Evolutionary conservation across 2,113 vertebrate species (phyloP), one percentile per base, ranked within the genome.

Genomic region (Piaya cayana): DNA sequence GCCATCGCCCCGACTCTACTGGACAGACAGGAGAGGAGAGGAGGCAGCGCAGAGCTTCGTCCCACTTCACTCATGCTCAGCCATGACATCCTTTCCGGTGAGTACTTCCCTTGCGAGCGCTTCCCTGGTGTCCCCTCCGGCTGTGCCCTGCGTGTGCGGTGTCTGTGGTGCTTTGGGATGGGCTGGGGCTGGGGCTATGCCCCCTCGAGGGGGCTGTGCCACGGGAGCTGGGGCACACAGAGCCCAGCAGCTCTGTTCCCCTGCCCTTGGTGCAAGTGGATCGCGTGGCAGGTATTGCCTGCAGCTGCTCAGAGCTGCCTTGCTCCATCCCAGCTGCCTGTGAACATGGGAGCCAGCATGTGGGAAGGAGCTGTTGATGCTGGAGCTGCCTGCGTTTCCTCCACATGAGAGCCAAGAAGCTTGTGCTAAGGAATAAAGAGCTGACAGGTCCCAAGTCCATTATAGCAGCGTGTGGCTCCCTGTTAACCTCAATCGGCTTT

Each of bases 1-100:
- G 29, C 42, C 3, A 1, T 8, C 4, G 6, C 36, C 34, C 32
- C 0, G 8, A 1, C 50, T 11, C 26, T 11, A 0, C 0, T 2
- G 56, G 15, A 5, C 1, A 3, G 78, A n/a, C 0, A 1, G 26
- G n/a, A 55, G 25, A 19, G 42, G 26, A 42, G 20, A 5, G 59
- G 37, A 12, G 53, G 21, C 4, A 23, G 55, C 29, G 3, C 23
- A 5, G 42, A 0, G 1, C 27, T 50, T 23, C 34, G 29, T 5
- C 45, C 1, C 1, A 3, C 43, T 8, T 67, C 12, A 26, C 37
- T 45, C 17, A 1, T 4, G 50, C 88, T 62, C 29, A 9, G 53
- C 75, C 65, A 23, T 62, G 94, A 56, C 93, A 12, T 71, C 93
- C 1, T 1, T 9, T 5, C 65, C 37, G 93, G 94, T 95, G 58